phyloP scores from a whole-genome alignment of 2,113 vertebrate genomes.

The Mandrillus leucophaeus region DNA sequence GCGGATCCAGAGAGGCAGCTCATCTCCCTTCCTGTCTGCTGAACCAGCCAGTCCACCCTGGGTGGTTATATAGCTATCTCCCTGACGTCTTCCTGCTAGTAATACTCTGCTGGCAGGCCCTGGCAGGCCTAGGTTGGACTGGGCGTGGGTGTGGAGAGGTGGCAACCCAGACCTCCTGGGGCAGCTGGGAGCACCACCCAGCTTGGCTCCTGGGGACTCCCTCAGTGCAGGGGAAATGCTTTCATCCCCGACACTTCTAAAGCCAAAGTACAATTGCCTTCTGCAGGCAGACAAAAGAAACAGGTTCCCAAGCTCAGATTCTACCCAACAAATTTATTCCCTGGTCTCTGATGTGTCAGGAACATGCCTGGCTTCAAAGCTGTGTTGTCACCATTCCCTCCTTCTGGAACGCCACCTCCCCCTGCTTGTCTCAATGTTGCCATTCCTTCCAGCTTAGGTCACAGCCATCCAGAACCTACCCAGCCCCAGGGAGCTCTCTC shows the following conservation, averaged over 20 bases:
- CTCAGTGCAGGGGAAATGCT: not conserved
- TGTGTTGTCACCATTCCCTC: not conserved
- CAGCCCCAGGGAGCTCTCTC: not conserved
- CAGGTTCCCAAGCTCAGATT: not conserved
- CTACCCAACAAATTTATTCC: not conserved
- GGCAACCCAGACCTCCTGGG: not conserved
- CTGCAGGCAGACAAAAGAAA: not conserved
- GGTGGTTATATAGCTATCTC: not conserved
- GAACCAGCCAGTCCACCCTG: not conserved
- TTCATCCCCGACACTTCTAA: slow-evolving; percentile 35
- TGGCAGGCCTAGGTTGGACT: not conserved
- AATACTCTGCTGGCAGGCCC: not conserved
- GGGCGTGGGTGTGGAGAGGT: not conserved
- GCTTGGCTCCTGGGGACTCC: not conserved
- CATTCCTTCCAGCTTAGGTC: slow-evolving; percentile 46
- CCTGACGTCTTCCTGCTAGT: not conserved
- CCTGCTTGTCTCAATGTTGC: not conserved
- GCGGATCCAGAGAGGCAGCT: not conserved
- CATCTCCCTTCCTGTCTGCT: not conserved
- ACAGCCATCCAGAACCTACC: slow-evolving; percentile 7
- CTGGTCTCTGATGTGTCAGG: slow-evolving; percentile 15
- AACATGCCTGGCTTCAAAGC: not conserved
- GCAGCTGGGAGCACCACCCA: not conserved
- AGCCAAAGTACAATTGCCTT: slow-evolving; percentile 27
- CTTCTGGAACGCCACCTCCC: not conserved